Evolutionary conservation across 2,113 vertebrate species (phyloP).

Genomic region (Oostethus manadensis): DNA sequence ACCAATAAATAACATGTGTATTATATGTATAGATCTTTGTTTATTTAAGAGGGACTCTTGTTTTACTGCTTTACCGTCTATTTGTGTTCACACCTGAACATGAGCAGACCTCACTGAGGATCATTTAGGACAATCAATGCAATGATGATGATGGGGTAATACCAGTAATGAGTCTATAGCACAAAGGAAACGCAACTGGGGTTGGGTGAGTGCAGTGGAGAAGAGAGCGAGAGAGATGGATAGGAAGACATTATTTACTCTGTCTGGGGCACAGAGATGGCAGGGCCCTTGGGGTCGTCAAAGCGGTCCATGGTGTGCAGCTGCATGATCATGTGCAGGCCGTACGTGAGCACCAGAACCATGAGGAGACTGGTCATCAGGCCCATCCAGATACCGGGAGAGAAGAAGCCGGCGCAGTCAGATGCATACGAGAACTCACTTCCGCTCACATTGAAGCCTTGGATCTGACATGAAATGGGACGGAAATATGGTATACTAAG

Average conservation of each 20-base stretch:
- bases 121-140: not conserved
- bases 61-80: too few relatives aligned
- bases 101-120: too few relatives aligned
- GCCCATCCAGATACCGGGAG: constrained; percentile 86
- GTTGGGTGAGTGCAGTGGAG: not conserved
- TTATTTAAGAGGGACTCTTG: not conserved
- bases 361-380: constrained; percentile 83
- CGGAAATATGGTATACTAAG: not conserved
- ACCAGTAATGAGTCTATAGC: not conserved
- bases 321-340: constrained; percentile 90
- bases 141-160: too few relatives aligned
- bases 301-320: constrained; percentile 85
- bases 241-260: constrained; percentile 31
- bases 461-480: constrained; percentile 73
- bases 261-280: constrained; percentile 71
- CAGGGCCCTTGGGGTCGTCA: constrained; percentile 77
- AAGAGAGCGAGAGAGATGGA: not conserved
- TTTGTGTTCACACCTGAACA: too few relatives aligned
- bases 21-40: not conserved
- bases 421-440: constrained; percentile 81
- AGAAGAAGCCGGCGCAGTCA: constrained; percentile 83
- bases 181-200: not conserved
- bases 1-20: not conserved
- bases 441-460: constrained; percentile 81
- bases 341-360: constrained; percentile 85